Evolutionary conservation across 1,140 invertebrate genomes (phyloP).

Genomic region (Dendroctonus valens): DNA sequence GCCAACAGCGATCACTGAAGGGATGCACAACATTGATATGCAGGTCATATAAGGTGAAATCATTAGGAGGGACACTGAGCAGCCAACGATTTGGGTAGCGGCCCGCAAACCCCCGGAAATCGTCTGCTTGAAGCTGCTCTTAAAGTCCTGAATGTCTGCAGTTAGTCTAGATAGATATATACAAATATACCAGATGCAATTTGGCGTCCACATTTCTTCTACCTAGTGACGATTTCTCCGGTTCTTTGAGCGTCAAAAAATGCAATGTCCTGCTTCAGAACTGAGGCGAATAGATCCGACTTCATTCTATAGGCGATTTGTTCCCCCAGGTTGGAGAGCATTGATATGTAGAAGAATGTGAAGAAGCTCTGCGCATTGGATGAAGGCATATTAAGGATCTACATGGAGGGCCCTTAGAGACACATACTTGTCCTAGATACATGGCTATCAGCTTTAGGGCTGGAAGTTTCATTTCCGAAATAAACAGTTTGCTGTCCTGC

Average conservation of each 20-base stretch:
- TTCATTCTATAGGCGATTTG: conserved; percentile 77
- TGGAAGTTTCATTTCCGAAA: conserved; percentile 64
- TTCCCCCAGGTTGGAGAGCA: conserved; percentile 84
- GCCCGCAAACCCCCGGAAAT: conserved; percentile 87
- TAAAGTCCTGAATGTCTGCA: conserved; percentile 94
- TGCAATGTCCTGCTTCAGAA: conserved; percentile 83
- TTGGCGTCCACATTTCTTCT: background rate
- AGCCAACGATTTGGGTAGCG: conserved; percentile 79
- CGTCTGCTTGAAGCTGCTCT: conserved; percentile 90
- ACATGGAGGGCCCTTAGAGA: background rate
- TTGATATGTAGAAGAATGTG: conserved; percentile 87
- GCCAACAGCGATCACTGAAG: conserved; percentile 75
- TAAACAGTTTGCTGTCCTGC: conserved; percentile 52
- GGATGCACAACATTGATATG: conserved; percentile 78
- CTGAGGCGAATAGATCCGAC: conserved; percentile 76
- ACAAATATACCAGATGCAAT: conserved; percentile 17
- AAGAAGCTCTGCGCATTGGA: conserved; percentile 66
- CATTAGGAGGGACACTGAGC: conserved; percentile 71
- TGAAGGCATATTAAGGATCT: conserved; percentile 35
- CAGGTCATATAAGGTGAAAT: conserved; percentile 88
- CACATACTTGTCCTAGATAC: conserved; percentile 67
- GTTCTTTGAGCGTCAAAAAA: conserved; percentile 91
- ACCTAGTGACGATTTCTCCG: conserved; percentile 88
- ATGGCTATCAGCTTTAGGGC: conserved; percentile 63
- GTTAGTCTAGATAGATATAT: conserved; percentile 65